Base-by-base conservation (phyloP, 2,113 vertebrate genomes). In the Natator depressus region DNA sequence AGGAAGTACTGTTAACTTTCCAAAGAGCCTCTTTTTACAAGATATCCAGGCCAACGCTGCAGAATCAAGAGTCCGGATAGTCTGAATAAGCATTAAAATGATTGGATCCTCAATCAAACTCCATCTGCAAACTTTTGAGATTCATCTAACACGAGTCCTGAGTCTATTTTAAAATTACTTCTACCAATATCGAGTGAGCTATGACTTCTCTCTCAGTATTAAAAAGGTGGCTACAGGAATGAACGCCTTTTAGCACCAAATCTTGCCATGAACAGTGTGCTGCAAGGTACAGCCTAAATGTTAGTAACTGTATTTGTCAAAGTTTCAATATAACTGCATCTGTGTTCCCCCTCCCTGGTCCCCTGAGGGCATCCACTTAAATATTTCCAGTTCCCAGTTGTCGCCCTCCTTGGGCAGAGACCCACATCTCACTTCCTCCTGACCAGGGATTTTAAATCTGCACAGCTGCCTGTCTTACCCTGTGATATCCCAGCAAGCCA, bases 41-140 rank as follows among this genome's bases (percentile, higher is more conserved):
- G 10, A 0, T 2, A 2, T 38, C 80, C 82, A 79, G 89, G 50
- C 72, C 1, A 0, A 11, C 35, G 76, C 31, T 72, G 20, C 1
- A 59, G 25, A 53, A n/a, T 1, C 25, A 79, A 47, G 62, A 91
- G n/a, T 2, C 14, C 85, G 10, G 2, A 88, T 72, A 5, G 65
- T 0, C 0, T 4, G 1, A 1, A 14, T 17, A 80, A 47, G 72
- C 53, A 80, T 51, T 87, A 69, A 35, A 79, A 79, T 20, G 5
- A 79, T n/a, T 24, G 47, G 24, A 10, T 50, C 54, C 65, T 72
- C 85, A 75, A 1, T 6, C 51, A 3, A 50, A 55, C 19, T 29
- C 13, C 19, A 4, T 35, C 22, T 76, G 42, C 62, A 46, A 76
- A 76, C 16, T 59, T 90, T 82, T 38, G 47, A 87, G 9, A 4